These are phyloP conservation scores for Octodon degus DNA, from an alignment of 2,113 vertebrate species.

Conservation along the genomic window DNA sequence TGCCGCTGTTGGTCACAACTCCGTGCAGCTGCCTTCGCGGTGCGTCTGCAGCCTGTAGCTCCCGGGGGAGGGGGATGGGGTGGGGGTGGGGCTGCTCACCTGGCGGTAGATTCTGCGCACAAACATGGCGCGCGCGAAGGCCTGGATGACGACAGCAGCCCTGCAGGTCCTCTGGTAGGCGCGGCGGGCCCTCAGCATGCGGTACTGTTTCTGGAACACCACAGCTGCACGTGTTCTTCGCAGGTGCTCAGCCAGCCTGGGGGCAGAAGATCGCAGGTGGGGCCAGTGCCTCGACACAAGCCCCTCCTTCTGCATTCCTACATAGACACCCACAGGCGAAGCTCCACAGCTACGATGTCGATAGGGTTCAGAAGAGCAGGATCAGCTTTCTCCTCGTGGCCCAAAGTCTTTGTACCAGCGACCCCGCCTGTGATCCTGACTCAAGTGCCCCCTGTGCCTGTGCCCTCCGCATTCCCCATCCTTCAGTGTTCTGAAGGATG, in stretches of 20 bases:
- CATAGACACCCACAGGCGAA: not conserved
- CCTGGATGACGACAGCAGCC: slow-evolving; percentile 91
- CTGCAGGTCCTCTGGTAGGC: slow-evolving; percentile 84
- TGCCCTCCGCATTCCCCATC: rapidly evolving
- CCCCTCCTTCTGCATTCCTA: rapidly evolving
- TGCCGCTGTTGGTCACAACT: rapidly evolving
- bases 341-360: rapidly evolving
- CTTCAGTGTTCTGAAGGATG: too few species aligned
- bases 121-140: slow-evolving; percentile 92
- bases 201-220: slow-evolving; percentile 92
- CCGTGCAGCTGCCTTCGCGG: rapidly evolving
- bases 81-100: slow-evolving; percentile 80
- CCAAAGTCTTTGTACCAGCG: not conserved
- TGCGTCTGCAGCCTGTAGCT: rapidly evolving
- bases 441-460: rapidly evolving
- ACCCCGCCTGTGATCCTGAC: not conserved
- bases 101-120: slow-evolving; percentile 90
- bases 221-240: slow-evolving; percentile 90
- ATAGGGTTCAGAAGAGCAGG: not conserved
- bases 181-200: slow-evolving; percentile 89
- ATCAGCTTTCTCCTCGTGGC: not conserved
- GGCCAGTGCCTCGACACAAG: rapidly evolving
- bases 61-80: too few species aligned
- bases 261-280: not conserved
- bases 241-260: slow-evolving; percentile 89